phyloP scores from a whole-genome alignment of 2,113 vertebrate species.

The Platysteira castanea region DNA sequence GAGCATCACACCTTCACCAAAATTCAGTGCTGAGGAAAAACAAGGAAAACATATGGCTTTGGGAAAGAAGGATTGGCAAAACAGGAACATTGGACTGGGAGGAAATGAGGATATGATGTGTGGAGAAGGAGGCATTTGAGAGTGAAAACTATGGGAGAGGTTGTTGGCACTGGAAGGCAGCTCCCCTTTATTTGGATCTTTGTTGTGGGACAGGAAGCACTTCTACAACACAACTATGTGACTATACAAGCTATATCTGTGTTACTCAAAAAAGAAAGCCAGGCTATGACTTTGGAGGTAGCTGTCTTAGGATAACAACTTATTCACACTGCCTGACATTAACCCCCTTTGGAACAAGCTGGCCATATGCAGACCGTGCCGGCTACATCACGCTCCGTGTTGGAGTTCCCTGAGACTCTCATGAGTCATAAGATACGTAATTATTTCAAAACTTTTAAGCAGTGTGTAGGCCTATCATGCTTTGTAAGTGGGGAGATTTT shows the following conservation, averaged over 20 bases:
- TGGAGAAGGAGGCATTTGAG: background rate
- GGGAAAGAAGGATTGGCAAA: background rate
- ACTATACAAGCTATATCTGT: accelerated
- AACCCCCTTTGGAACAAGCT: background rate
- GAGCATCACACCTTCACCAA: background rate
- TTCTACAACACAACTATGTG: background rate
- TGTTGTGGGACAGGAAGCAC: background rate
- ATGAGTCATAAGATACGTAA: background rate
- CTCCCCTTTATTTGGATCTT: background rate
- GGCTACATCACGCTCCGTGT: accelerated
- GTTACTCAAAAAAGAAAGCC: background rate
- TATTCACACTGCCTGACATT: background rate
- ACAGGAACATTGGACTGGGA: background rate
- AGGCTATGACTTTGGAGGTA: background rate
- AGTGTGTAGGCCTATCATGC: background rate
- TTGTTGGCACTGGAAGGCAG: background rate
- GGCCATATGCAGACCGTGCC: background rate
- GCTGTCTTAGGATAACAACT: background rate
- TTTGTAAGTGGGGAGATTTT: background rate
- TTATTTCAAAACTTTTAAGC: background rate
- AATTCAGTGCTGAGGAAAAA: background rate
- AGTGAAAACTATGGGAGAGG: background rate
- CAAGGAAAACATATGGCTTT: background rate
- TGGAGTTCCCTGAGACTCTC: background rate
- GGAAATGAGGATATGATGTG: background rate